Evolutionary conservation across 1,140 invertebrate genomes (phyloP).

Genomic region (Rhysida immarginata): DNA sequence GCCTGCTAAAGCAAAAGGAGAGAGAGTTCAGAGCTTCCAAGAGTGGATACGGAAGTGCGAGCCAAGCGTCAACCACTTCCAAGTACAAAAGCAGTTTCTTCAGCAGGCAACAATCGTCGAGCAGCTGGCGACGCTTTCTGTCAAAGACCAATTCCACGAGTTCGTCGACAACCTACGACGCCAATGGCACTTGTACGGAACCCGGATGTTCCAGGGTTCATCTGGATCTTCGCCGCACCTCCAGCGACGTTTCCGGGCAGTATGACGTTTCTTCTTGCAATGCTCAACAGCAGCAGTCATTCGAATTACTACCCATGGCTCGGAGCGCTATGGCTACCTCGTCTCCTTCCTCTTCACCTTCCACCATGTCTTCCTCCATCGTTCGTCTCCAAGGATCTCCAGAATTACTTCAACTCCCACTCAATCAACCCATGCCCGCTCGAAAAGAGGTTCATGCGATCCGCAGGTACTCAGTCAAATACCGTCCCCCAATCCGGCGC

Average conservation of each 20-base stretch:
- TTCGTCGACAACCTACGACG: background rate
- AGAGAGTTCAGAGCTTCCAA: constrained; percentile 2
- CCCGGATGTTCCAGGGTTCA: too few species aligned
- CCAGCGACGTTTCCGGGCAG: too few species aligned
- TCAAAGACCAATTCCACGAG: background rate
- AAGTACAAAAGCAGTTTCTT: too few species aligned
- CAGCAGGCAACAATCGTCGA: background rate
- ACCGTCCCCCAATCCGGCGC: background rate
- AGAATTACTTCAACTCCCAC: background rate
- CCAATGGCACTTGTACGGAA: background rate
- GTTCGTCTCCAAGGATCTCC: background rate
- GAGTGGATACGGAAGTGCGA: background rate
- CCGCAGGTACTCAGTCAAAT: constrained; percentile 5
- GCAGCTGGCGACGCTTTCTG: background rate
- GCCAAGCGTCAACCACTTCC: background rate
- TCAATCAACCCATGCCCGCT: background rate
- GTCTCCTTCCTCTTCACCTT: too few species aligned
- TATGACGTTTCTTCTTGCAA: too few species aligned
- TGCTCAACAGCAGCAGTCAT: background rate
- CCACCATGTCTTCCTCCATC: constrained; percentile 4
- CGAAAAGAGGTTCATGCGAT: constrained; percentile 4
- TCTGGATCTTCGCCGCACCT: background rate
- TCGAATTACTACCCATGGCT: background rate
- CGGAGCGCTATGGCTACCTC: background rate
- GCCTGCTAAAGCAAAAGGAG: constrained; percentile 41